Evolutionary conservation across 2,888 invertebrate species (phyloP).

Genomic region (Pherbina coryleti): DNA sequence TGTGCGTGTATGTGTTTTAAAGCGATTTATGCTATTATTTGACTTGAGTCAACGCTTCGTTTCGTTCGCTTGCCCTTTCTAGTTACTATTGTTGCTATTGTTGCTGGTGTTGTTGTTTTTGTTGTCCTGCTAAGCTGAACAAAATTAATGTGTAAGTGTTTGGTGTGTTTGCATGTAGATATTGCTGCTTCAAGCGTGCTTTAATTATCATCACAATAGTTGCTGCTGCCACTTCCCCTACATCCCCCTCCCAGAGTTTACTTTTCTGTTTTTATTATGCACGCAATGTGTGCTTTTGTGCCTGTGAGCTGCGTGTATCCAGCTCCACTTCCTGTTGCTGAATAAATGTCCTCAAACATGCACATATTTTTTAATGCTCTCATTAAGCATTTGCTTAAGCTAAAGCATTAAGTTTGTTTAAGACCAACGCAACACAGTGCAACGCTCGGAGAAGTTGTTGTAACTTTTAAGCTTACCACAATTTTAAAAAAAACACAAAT

Average conservation of each 20-base stretch:
- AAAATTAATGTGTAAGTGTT: neutral
- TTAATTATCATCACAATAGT: neutral
- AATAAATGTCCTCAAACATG: neutral
- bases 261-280: neutral
- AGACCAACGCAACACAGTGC: neutral
- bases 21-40: constrained; percentile 18
- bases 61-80: neutral
- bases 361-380: neutral
- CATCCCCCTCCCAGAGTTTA: neutral
- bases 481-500: no score
- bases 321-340: constrained; percentile 13
- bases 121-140: neutral
- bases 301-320: neutral
- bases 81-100: neutral
- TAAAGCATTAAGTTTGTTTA: constrained; percentile 12
- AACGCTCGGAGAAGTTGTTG: no score
- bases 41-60: constrained; percentile 33
- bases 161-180: constrained; percentile 6
- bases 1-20: constrained; percentile 1
- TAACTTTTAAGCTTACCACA: no score
- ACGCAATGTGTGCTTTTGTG: constrained; percentile 13
- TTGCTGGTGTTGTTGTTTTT: neutral
- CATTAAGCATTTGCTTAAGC: neutral
- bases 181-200: constrained; percentile 2
- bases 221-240: neutral